A percentile compares a stretch with the other conserved stretches of the same genome.
phyloP scores from a whole-genome alignment of 2,888 invertebrate species.

The Heliconius cydno region DNA sequence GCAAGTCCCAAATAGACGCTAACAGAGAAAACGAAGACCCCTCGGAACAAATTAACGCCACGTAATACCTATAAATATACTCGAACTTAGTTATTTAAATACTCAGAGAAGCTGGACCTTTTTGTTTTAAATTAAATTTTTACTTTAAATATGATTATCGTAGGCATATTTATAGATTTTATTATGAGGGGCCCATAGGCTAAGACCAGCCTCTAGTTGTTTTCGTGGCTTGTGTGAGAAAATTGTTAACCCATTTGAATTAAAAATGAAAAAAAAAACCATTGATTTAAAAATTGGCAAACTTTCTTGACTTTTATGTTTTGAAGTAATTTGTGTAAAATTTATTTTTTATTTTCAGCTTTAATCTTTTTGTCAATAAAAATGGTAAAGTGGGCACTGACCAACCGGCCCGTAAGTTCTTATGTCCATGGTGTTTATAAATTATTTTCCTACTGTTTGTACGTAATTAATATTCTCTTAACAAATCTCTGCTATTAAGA shows the following conservation, averaged over 20 bases:
- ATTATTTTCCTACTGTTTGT: conserved; percentile 41
- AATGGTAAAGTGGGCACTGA: not conserved
- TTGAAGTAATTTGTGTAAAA: not conserved
- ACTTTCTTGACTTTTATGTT: not conserved
- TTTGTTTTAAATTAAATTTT: conserved; percentile 45
- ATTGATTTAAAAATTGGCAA: not conserved
- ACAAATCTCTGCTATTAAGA: conserved; percentile 20
- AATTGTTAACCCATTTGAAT: not conserved
- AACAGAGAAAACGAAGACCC: conserved; percentile 71
- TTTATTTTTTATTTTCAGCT: no score
- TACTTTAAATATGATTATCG: conserved; percentile 43
- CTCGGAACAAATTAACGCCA: conserved; percentile 50
- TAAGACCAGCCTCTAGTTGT: no score
- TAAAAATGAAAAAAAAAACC: not conserved
- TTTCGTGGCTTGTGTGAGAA: not conserved
- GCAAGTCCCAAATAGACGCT: conserved; percentile 57
- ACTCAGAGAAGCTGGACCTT: conserved; percentile 42
- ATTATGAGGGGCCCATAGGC: no score
- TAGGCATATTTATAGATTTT: not conserved
- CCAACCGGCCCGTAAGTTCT: not conserved
- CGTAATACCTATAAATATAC: conserved; percentile 13
- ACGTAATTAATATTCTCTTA: conserved; percentile 30
- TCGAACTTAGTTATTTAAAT: conserved; percentile 20
- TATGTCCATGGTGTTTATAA: conserved; percentile 18
- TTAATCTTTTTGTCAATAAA: not conserved